Percentiles rank a stretch among this genome's conserved stretches.
Conservation (phyloP, 53 echinoderm and acorn worm species). For the Paracentrotus lividus region DNA sequence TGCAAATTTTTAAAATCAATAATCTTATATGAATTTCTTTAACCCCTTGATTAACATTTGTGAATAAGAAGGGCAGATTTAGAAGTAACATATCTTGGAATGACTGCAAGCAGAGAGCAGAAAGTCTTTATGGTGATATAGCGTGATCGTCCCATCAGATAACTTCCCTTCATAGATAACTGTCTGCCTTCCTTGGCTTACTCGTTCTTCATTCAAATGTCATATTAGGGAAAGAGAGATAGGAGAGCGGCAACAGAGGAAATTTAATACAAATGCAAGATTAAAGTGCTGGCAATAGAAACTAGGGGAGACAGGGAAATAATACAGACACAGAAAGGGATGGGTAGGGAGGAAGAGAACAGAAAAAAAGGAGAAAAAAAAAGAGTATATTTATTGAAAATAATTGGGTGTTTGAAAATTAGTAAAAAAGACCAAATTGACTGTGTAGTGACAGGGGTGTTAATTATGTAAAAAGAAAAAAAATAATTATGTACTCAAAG, state of each 20-base stretch:
- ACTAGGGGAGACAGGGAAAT: slow-evolving; percentile 5
- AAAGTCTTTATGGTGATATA: neutral
- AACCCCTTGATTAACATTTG: no score
- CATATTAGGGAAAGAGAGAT: slow-evolving; percentile 36
- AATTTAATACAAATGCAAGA: slow-evolving; percentile 19
- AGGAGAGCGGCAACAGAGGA: slow-evolving; percentile 1
- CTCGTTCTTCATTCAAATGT: slow-evolving; percentile 47
- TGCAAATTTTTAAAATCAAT: no score
- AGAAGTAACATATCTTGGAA: no score
- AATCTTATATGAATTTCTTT: no score
- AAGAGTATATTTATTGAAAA: no score
- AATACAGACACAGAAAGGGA: neutral
- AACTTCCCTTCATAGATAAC: slow-evolving; percentile 41
- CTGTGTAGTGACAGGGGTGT: no score
- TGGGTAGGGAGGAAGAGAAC: neutral
- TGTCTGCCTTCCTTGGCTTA: slow-evolving; percentile 6
- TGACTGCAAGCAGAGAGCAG: neutral
- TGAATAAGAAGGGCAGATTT: no score
- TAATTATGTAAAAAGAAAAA: no score
- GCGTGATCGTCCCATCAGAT: neutral
- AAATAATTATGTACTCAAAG: no score
- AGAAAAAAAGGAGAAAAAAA: neutral
- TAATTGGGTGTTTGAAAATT: no score
- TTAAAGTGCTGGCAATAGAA: slow-evolving; percentile 4
- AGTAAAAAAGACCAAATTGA: no score